Evolutionary conservation across 2,797 vertebrate species (phyloP).

Genomic region (Galaxias olidus): DNA sequence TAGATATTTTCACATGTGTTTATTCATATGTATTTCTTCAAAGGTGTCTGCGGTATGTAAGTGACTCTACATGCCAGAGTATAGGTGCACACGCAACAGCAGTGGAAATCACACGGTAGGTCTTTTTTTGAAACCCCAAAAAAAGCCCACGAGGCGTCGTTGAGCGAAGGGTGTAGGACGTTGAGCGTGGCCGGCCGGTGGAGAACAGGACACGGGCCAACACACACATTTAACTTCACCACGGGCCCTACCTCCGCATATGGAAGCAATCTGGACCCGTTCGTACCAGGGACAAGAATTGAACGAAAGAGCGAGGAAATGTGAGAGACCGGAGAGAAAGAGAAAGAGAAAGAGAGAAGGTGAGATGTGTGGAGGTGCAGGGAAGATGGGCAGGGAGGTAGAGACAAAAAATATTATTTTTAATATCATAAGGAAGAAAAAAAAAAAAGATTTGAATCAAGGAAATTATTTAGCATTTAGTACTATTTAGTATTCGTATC

Average conservation of each 20-base stretch:
- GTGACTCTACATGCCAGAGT: too few species aligned
- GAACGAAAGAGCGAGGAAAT: neutral
- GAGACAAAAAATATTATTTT: too few species aligned
- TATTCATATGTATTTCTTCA: too few species aligned
- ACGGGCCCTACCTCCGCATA: constrained; percentile 62
- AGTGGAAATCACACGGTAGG: too few species aligned
- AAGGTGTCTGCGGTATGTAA: too few species aligned
- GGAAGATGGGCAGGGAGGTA: neutral
- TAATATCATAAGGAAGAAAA: neutral
- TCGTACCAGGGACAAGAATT: constrained; percentile 40
- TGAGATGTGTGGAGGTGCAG: constrained; percentile 14
- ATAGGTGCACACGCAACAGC: too few species aligned
- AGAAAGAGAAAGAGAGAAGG: constrained; percentile 31
- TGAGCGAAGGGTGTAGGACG: constrained; percentile 33
- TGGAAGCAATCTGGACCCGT: constrained; percentile 75
- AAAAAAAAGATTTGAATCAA: neutral
- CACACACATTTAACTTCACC: constrained; percentile 67
- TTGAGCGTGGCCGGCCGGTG: constrained; percentile 14
- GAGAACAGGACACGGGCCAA: constrained; percentile 65
- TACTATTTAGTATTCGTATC: too few species aligned
- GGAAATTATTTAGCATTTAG: too few species aligned
- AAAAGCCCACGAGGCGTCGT: constrained; percentile 50
- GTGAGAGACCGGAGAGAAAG: constrained; percentile 8
- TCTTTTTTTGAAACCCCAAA: constrained; percentile 3
- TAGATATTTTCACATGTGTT: too few species aligned